A percentile compares a stretch with the other conserved stretches of the same genome.
These are phyloP conservation scores for Emys orbicularis DNA, from an alignment of 2,797 vertebrate species.

Conservation along the genomic window DNA sequence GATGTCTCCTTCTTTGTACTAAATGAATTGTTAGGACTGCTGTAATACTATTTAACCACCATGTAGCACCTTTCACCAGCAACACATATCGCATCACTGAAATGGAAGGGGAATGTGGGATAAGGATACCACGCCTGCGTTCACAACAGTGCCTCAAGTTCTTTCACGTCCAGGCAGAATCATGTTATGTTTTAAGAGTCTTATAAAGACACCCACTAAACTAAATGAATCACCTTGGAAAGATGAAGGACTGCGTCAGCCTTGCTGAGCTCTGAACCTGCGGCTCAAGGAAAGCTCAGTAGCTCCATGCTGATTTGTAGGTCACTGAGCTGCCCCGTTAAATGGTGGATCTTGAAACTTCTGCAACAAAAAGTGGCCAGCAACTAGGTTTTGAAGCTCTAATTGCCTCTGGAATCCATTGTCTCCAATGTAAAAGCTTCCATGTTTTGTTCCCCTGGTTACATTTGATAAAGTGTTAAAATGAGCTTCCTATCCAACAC, in stretches of 20 bases:
- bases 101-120: background rate
- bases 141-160: background rate
- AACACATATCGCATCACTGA: rapidly evolving
- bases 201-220: slow-evolving; percentile 10
- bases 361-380: rapidly evolving
- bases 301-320: rapidly evolving
- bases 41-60: background rate
- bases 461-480: background rate
- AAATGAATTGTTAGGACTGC: background rate
- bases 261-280: background rate
- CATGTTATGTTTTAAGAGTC: background rate
- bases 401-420: background rate
- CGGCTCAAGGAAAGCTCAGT: background rate
- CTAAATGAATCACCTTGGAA: background rate
- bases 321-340: background rate
- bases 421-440: background rate
- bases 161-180: slow-evolving; percentile 17
- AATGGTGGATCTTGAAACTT: background rate
- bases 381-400: background rate
- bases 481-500: background rate
- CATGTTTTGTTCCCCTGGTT: background rate
- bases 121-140: background rate
- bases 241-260: slow-evolving; percentile 1
- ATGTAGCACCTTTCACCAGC: background rate
- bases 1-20: background rate